Evolutionary conservation across 53 echinoderm and acorn worm genomes (phyloP).

Genomic region (Temnopleurus reevesii): DNA sequence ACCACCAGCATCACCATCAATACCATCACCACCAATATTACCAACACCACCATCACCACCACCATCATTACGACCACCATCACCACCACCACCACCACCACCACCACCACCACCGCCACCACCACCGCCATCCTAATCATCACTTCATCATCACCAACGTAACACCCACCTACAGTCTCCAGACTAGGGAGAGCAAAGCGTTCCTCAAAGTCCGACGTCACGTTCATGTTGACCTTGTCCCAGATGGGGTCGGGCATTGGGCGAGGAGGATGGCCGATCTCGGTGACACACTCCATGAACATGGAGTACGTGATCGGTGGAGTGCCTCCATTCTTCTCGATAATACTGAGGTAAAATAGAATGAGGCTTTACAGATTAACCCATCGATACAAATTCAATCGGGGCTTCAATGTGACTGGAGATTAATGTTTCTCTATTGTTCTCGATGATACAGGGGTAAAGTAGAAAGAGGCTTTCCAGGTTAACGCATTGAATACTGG

Average conservation of each 20-base stretch:
- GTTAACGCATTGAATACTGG: too few species aligned
- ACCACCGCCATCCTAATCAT: background rate
- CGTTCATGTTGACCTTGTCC: constrained; percentile 50
- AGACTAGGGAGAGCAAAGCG: constrained; percentile 68
- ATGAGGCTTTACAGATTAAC: too few species aligned
- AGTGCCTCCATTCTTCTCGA: constrained; percentile 76
- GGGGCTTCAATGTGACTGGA: too few species aligned
- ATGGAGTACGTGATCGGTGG: constrained; percentile 86
- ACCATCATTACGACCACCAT: background rate
- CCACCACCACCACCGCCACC: background rate
- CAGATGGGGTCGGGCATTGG: constrained; percentile 69
- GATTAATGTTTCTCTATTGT: constrained; percentile 85
- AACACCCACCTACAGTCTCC: constrained; percentile 70
- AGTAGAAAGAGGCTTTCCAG: background rate
- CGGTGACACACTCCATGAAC: constrained; percentile 76
- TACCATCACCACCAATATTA: background rate
- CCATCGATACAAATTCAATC: too few species aligned
- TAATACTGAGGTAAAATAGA: constrained; percentile 52
- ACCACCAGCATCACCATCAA: background rate
- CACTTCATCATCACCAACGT: background rate
- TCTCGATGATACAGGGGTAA: constrained; percentile 60
- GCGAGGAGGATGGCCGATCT: constrained; percentile 75
- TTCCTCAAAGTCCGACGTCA: constrained; percentile 49
- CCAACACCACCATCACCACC: background rate
- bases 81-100: background rate